These are phyloP conservation scores for Xenopus borealis DNA, from an alignment of 2,113 vertebrate genomes.

Conservation along the genomic window DNA sequence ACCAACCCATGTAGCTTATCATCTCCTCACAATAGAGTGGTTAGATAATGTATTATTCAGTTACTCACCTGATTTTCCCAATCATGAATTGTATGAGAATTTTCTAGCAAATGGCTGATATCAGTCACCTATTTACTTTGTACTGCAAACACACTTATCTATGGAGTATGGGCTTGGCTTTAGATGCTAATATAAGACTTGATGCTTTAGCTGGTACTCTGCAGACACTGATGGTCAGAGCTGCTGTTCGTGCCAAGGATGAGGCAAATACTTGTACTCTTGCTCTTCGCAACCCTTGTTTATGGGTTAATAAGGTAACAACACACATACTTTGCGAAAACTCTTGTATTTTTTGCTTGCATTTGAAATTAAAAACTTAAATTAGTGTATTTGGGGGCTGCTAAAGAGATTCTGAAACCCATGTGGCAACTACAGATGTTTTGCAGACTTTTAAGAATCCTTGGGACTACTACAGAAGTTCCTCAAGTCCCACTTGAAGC, in stretches of 20 bases:
- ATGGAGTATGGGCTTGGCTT: slow-evolving; percentile 6
- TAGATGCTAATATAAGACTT: slow-evolving; percentile 45
- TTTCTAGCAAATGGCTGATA: neutral
- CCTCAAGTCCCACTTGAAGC: too few relatives aligned
- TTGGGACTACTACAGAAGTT: too few relatives aligned
- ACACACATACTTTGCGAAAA: too few relatives aligned
- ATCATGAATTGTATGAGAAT: slow-evolving; percentile 45
- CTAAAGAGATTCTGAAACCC: too few relatives aligned
- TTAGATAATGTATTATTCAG: slow-evolving; percentile 48
- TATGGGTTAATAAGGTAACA: slow-evolving; percentile 51
- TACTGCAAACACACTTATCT: slow-evolving; percentile 35
- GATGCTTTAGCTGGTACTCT: neutral
- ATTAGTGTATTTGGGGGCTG: too few relatives aligned
- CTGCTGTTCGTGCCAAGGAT: slow-evolving; percentile 23
- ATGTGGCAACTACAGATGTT: too few relatives aligned
- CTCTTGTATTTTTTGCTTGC: too few relatives aligned
- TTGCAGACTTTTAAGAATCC: too few relatives aligned
- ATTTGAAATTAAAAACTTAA: too few relatives aligned
- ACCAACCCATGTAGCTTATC: neutral
- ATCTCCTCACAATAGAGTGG: neutral
- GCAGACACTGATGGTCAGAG: neutral
- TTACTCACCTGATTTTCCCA: slow-evolving; percentile 39
- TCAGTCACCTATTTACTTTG: slow-evolving; percentile 24
- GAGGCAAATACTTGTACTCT: slow-evolving; percentile 45
- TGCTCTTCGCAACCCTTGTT: slow-evolving; percentile 44